Base-by-base conservation (phyloP, 2,888 invertebrate species). In the Brachyptera risi region DNA sequence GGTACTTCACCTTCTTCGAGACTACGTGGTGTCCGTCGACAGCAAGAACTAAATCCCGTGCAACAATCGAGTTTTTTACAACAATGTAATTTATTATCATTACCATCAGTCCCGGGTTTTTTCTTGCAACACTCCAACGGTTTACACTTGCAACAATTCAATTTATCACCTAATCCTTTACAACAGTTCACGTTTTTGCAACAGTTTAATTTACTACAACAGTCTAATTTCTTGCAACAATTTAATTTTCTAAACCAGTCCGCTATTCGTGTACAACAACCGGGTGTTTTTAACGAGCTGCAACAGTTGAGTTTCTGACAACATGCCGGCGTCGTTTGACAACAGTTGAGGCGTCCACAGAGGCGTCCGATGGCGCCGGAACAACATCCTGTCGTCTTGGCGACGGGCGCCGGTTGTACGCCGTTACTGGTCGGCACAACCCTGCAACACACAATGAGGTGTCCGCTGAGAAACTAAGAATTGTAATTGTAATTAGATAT, bases 51-150 rank as follows among this genome's bases (percentile, higher is more conserved):
- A 15, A 61, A 19, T n/a, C 38, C 38, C 13, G 38, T 23, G 38
- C 58, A 61, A 50, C 58, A 49, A 23, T 59, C 58, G 21, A 64
- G 56, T 37, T 60, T 64, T 38, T 51, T 60, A 58, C 66, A 66
- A 35, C 59, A 58, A 19, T 58, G 35, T 21, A 31, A 37, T 38
- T 37, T 31, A 37, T 54, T 54, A 56, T 24, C 49, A 47, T 31
- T 60, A 47, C 13, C 58, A 42, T 11, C 61, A 17, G 26, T 42
- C 27, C 21, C 56, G 27, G 24, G 38, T 23, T 50, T 47, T 57
- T 21, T 56, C 57, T 54, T 54, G 35, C 63, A 63, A 60, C 63
- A 63, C 13, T 38, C 56, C 11, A 47, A 42, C 35, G 61, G 37
- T 27, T 60, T 61, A 42, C 64, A n/a, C n/a, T n/a, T n/a, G n/a